Evolutionary conservation across 2,888 invertebrate species (phyloP), one percentile per base, ranked within the genome.

Genomic region (Sepiola atlantica): DNA sequence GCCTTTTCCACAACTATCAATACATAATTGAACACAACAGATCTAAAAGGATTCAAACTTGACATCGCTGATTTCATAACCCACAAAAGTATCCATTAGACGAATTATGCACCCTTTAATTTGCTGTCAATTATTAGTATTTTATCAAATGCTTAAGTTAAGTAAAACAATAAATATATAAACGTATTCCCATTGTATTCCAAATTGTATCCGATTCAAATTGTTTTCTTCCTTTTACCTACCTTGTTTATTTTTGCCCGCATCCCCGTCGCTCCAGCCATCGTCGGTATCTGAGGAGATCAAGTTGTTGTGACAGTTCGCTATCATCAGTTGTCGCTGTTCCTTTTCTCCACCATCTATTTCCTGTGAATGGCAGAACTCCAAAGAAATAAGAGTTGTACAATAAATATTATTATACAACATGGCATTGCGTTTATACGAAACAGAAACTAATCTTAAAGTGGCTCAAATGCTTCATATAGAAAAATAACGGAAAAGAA

Each of bases 301-400:
- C 77, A 77, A 77, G n/a, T 77, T 77, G 77, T 77, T 77, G 77
- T 77, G 77, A 32, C 77, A 77, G 77, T 77, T 77, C n/a, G 77
- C n/a, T 77, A 77, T 77, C 77, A 77, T 77, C 32, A 77, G n/a
- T 32, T 77, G 77, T 32, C 77, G 77, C 77, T 77, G 77, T 77
- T 77, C 77, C n/a, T n/a, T 77, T 77, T 77, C 77, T 77, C 32
- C 77, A n/a, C 77, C 77, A 77, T 77, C 77, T 77, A 77, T 77
- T 77, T 77, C 77, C 77, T 77, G 77, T 77, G 77, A 77, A 77
- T 77, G 77, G 77, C 77, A 77, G 77, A 77, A 77, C 77, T 77
- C 77, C 77, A 77, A 77, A 77, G 77, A 77, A 77, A 77, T 77
- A 77, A 77, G 77, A 77, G 77, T 77, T 77, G 77, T 77, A 77